Evolutionary conservation across 2,888 invertebrate genomes (phyloP), one percentile per base, ranked within the genome.

Genomic region (Hyposoter dolosus): DNA sequence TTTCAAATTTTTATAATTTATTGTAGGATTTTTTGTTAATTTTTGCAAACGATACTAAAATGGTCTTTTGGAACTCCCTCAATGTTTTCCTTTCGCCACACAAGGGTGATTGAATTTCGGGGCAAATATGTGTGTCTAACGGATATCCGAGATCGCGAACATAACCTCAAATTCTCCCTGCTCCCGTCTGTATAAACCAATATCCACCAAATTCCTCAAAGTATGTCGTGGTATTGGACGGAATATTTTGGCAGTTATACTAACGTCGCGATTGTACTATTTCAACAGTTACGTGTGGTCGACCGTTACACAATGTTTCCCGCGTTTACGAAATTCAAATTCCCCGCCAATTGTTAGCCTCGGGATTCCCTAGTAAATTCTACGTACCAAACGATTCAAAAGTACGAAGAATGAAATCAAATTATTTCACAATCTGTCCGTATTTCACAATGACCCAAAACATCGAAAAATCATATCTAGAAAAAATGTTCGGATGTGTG

Each of bases 131-230:
- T 79, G 56, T 72, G 72, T 47, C 65, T 83, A 68, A 32, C 53
- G 68, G 74, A 82, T 74, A 83, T 74, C 79, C 78, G 68, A 79
- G 53, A 74, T 79, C n/a, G 43, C 68, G 43, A 43, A 23, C 78
- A 78, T 56, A 53, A 53, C 72, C 45, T 53, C 77, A 35, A 23
- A 45, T 68, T 65, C 78, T 45, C 66, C 40, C 43, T 43, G 66
- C 28, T 23, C 45, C 45, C 72, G 74, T 79, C 47, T 60, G 28
- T 65, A 6, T 40, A 72, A n/a, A 32, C 32, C 72, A 19, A 47
- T 40, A 68, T 66, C 63, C 65, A 72, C 68, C 66, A 83, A 83
- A 83, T 83, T 79, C 78, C 78, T 35, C 74, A 83, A 83, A 83
- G 78, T 83, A 83, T 65, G 43, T 71, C 76, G 69, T 43, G 76